Evolutionary conservation across 2,113 vertebrate species (phyloP).

Genomic region (Pedionomus torquatus): DNA sequence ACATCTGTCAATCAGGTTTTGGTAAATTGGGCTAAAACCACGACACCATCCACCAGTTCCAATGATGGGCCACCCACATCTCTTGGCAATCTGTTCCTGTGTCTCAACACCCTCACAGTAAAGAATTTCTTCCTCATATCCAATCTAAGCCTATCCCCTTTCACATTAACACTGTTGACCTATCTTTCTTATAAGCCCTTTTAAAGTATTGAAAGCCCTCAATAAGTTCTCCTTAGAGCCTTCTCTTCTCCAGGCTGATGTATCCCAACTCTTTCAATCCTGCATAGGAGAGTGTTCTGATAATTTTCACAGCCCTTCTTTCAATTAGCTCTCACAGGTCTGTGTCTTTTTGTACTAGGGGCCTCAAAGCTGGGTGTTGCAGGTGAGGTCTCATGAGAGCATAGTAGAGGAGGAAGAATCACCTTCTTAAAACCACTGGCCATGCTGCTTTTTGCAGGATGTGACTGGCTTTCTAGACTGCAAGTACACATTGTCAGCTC

Average conservation of each 20-base stretch:
- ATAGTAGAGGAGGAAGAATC: neutral
- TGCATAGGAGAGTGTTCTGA: neutral
- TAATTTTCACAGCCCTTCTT: neutral
- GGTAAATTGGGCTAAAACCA: too few relatives aligned
- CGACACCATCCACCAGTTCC: neutral
- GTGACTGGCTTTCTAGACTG: neutral
- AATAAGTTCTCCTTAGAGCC: neutral
- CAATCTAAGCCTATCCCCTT: neutral
- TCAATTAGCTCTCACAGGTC: neutral
- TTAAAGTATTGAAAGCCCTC: neutral
- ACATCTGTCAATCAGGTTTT: too few relatives aligned
- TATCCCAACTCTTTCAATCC: neutral
- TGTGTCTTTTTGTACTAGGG: neutral
- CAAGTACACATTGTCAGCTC: neutral
- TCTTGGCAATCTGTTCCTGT: neutral
- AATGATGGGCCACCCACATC: neutral
- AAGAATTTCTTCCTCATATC: neutral
- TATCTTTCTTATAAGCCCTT: neutral
- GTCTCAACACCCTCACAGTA: neutral
- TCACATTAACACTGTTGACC: neutral
- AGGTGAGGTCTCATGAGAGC: fast-evolving
- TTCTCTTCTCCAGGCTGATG: neutral
- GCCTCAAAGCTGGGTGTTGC: neutral
- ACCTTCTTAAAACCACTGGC: fast-evolving
- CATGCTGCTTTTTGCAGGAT: neutral